Evolutionary conservation across 2,888 invertebrate genomes (phyloP).

Genomic region (Caenorhabditis uteleia): DNA sequence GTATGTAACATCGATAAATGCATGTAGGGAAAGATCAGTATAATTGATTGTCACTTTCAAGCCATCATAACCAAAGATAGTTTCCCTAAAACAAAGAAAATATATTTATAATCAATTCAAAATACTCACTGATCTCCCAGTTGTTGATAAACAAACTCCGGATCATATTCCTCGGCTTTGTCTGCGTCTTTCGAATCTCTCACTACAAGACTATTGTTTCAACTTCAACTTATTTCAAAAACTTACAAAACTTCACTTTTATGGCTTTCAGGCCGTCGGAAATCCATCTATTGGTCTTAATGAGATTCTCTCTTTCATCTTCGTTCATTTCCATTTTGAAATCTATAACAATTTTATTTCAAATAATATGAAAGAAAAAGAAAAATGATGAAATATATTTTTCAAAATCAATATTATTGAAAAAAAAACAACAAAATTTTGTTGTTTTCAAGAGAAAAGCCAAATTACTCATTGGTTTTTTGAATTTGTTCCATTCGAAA

Average conservation of each 20-base stretch:
- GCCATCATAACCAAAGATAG: constrained; percentile 90
- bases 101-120: not conserved
- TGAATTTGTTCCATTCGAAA: too few relatives aligned
- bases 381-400: too few relatives aligned
- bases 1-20: constrained; percentile 82
- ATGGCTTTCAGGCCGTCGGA: constrained; percentile 54
- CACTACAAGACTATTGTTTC: constrained; percentile 1
- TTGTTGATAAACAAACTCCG: constrained; percentile 90
- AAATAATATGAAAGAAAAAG: too few relatives aligned
- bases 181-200: too few relatives aligned
- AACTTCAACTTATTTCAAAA: not conserved
- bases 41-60: constrained; percentile 82
- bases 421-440: too few relatives aligned
- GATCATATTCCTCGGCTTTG: constrained; percentile 69
- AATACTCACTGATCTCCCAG: constrained; percentile 80
- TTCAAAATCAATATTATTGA: too few relatives aligned
- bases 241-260: constrained; percentile 56
- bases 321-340: constrained; percentile 34
- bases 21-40: constrained; percentile 81
- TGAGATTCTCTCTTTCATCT: constrained; percentile 11
- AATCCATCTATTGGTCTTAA: constrained; percentile 19
- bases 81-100: constrained; percentile 76
- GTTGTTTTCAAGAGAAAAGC: too few relatives aligned
- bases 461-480: too few relatives aligned
- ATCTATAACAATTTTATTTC: not conserved